Percentiles rank a stretch among this genome's conserved stretches.
Conservation (phyloP, 2,888 invertebrate genomes). For the Xiphydria camelus region DNA sequence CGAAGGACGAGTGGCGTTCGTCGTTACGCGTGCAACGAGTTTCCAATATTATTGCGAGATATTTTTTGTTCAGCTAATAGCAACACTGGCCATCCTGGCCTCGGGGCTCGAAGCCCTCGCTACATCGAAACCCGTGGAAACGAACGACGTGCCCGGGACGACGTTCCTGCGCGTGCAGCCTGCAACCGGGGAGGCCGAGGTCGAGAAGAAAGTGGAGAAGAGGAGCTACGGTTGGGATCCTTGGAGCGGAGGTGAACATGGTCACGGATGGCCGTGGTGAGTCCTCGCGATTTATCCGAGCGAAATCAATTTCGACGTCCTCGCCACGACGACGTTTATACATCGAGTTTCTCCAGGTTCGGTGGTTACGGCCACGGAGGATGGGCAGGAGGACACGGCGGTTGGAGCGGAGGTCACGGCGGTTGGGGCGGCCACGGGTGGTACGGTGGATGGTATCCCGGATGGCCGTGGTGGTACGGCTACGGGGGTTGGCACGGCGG, state of each 20-base stretch:
- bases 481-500: conserved; percentile 23
- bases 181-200: conserved; percentile 15
- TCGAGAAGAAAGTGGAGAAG: conserved; percentile 36
- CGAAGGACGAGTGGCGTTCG: too few species aligned
- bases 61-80: conserved; percentile 26
- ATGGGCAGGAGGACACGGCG: conserved; percentile 8
- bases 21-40: background rate
- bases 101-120: conserved; percentile 24
- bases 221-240: conserved; percentile 36
- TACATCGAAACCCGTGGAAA: conserved; percentile 18
- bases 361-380: conserved; percentile 19
- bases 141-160: conserved; percentile 13
- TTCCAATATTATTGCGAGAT: background rate
- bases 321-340: too few species aligned
- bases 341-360: conserved; percentile 1
- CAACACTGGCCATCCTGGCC: conserved; percentile 30
- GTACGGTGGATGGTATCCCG: conserved; percentile 32
- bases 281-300: background rate
- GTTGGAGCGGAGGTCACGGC: conserved; percentile 23
- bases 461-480: conserved; percentile 29
- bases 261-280: conserved; percentile 38
- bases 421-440: conserved; percentile 26
- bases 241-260: conserved; percentile 21
- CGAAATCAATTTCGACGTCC: too few species aligned
- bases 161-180: conserved; percentile 19